Percentiles rank a stretch among this genome's conserved stretches.
phyloP scores from a whole-genome alignment of 1,140 invertebrate species.

The Drosophila varians region DNA sequence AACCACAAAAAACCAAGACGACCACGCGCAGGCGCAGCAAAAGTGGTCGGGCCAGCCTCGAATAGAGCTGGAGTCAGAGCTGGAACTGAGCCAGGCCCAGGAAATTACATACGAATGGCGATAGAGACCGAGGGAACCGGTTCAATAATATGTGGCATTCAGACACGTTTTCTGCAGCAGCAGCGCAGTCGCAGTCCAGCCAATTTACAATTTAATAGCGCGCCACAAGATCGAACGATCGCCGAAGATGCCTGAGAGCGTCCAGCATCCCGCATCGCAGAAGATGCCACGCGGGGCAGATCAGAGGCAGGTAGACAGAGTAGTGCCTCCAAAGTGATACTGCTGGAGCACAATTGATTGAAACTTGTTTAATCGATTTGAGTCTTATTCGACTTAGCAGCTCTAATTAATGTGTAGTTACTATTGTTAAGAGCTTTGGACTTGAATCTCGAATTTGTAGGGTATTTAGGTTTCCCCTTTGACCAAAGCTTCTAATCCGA shows the following conservation, averaged over 20 bases:
- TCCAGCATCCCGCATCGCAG: conserved; percentile 6
- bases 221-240: conserved; percentile 78
- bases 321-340: conserved; percentile 1
- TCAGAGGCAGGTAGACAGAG: not conserved
- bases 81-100: conserved; percentile 50
- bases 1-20: conserved; percentile 55
- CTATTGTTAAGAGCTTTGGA: no score
- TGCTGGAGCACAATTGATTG: conserved; percentile 13
- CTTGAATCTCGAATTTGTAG: not conserved
- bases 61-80: conserved; percentile 10
- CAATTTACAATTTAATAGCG: conserved; percentile 82
- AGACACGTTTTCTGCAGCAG: conserved; percentile 71
- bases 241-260: conserved; percentile 26
- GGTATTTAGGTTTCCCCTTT: not conserved
- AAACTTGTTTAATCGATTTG: not conserved
- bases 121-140: conserved; percentile 19
- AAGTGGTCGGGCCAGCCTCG: conserved; percentile 13
- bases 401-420: not conserved
- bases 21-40: conserved; percentile 36
- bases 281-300: conserved; percentile 14
- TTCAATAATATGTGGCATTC: conserved; percentile 63
- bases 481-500: conserved; percentile 26
- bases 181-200: conserved; percentile 73
- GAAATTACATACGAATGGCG: conserved; percentile 75
- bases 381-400: no score